These are phyloP conservation scores for Plagodis pulveraria DNA, from an alignment of 2,888 invertebrate species.

Conservation along the genomic window DNA sequence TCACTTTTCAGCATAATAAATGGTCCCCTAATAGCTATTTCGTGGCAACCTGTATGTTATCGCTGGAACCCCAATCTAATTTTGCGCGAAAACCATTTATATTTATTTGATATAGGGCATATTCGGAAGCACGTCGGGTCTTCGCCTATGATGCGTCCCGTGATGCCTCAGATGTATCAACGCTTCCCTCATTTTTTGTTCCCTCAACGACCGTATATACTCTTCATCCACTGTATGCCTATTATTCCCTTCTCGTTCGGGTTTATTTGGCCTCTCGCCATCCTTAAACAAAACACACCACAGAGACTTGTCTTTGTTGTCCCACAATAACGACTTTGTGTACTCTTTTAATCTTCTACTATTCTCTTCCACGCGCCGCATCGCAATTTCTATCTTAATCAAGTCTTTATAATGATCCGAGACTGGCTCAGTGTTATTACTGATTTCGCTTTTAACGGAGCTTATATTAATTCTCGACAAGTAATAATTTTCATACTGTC, in stretches of 20 bases:
- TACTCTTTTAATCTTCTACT: conserved; percentile 80
- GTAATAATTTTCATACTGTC: conserved; percentile 83
- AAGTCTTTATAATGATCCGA: conserved; percentile 81
- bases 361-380: conserved; percentile 81
- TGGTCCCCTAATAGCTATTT: conserved; percentile 38
- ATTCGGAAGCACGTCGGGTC: conserved; percentile 66
- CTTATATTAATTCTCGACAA: conserved; percentile 84
- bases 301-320: conserved; percentile 80
- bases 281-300: conserved; percentile 83
- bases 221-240: conserved; percentile 68
- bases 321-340: conserved; percentile 79
- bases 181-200: conserved; percentile 75
- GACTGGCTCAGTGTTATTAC: conserved; percentile 65
- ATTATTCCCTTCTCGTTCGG: conserved; percentile 55
- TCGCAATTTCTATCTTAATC: conserved; percentile 82
- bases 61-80: conserved; percentile 37
- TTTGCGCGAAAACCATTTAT: conserved; percentile 35
- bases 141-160: conserved; percentile 71
- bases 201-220: conserved; percentile 68
- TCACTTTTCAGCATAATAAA: conserved; percentile 34
- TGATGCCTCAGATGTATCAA: conserved; percentile 78
- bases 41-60: conserved; percentile 28
- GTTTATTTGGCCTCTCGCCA: conserved; percentile 64
- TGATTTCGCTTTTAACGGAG: conserved; percentile 61
- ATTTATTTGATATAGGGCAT: conserved; percentile 73